Percentiles rank a stretch among this genome's conserved stretches.
Conservation (phyloP, 2,113 vertebrate species). For the Archocentrus centrarchus region DNA sequence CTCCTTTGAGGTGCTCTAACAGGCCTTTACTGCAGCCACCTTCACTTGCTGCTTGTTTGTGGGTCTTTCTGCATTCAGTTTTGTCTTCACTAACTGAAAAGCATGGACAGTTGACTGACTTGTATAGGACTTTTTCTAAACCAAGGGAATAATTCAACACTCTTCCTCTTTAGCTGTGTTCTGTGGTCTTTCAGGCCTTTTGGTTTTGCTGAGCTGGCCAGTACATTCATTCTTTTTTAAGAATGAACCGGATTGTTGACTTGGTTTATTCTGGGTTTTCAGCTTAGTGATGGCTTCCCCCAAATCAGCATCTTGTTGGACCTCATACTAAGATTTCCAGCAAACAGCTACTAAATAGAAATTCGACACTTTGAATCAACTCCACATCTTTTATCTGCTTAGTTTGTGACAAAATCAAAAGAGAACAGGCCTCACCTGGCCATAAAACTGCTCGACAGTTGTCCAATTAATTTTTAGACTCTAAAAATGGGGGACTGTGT, state of each 20-base stretch:
- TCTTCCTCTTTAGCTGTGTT: background rate
- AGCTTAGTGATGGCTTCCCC: background rate
- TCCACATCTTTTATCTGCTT: background rate
- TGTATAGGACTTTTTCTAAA: background rate
- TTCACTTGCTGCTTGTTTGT: no score
- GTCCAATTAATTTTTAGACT: no score
- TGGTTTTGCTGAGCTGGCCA: background rate
- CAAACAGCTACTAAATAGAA: background rate
- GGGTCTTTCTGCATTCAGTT: no score
- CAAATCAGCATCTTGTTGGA: background rate
- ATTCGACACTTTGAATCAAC: background rate
- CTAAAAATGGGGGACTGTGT: no score
- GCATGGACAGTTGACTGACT: no score
- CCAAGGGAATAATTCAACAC: background rate
- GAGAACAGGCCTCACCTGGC: background rate
- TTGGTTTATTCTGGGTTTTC: background rate
- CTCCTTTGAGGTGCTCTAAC: no score
- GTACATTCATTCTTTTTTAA: background rate
- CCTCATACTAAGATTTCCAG: background rate
- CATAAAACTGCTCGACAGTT: background rate
- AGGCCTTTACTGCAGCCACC: no score
- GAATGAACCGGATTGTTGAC: background rate
- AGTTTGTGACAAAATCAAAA: background rate
- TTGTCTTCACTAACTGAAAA: no score
- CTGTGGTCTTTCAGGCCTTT: background rate